Evolutionary conservation across 2,888 invertebrate species (phyloP).

Genomic region (Drosophila atroscutellata): DNA sequence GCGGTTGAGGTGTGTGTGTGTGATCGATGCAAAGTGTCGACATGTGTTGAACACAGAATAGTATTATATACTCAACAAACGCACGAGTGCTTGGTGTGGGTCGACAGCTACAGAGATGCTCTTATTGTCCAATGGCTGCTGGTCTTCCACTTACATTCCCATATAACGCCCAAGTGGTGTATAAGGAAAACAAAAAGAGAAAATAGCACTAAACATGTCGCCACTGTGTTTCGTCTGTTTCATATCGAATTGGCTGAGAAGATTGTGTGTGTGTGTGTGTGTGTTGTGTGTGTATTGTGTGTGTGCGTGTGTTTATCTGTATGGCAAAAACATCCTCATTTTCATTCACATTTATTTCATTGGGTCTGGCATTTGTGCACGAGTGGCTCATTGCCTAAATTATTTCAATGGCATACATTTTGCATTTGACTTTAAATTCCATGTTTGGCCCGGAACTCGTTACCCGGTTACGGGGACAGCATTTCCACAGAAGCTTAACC

Average conservation of each 20-base stretch:
- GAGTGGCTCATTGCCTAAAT: constrained; percentile 77
- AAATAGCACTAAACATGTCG: constrained; percentile 66
- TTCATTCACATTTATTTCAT: constrained; percentile 29
- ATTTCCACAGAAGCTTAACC: neutral
- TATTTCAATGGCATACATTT: constrained; percentile 69
- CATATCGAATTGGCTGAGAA: constrained; percentile 26
- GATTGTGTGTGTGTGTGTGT: neutral
- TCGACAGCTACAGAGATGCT: constrained; percentile 13
- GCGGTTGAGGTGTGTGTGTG: constrained; percentile 35
- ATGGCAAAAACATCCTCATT: constrained; percentile 17
- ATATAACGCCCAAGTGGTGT: constrained; percentile 26
- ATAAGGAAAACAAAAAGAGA: constrained; percentile 12
- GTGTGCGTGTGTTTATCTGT: neutral
- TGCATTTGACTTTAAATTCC: constrained; percentile 61
- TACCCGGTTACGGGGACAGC: constrained; percentile 17
- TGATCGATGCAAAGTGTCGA: constrained; percentile 46
- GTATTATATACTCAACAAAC: constrained; percentile 27
- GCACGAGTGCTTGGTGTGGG: constrained; percentile 7
- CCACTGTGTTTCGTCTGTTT: constrained; percentile 31
- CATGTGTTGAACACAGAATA: constrained; percentile 53
- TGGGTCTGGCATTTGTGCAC: constrained; percentile 69
- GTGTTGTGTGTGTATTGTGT: constrained; percentile 6
- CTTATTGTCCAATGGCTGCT: constrained; percentile 20
- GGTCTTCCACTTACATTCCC: constrained; percentile 25
- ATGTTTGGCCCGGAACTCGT: constrained; percentile 25